Percentiles rank a stretch among this genome's conserved stretches.
Conservation (phyloP, 2,797 vertebrate species). For the Discoglossus pictus region DNA sequence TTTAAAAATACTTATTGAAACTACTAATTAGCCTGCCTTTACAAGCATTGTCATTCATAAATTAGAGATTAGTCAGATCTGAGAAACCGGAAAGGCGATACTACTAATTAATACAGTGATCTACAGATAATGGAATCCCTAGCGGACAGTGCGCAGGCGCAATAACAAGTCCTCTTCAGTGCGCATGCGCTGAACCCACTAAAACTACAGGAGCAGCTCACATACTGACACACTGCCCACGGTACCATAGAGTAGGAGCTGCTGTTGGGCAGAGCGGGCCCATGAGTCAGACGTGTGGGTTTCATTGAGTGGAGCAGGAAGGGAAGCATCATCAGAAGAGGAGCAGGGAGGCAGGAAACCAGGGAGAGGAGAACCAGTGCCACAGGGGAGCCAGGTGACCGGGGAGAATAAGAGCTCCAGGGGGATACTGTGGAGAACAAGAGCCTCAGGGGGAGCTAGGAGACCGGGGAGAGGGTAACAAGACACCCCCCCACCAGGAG, state of each 20-base stretch:
- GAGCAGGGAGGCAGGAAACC: no score
- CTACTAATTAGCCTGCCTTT: no score
- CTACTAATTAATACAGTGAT: no score
- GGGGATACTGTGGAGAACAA: no score
- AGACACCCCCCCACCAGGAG: conserved; percentile 5
- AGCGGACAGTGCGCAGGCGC: conserved; percentile 22
- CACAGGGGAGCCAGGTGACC: not conserved
- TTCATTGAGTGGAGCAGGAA: conserved; percentile 28
- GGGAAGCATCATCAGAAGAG: conserved; percentile 4
- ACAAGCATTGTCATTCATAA: no score
- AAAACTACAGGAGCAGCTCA: not conserved
- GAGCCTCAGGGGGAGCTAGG: no score
- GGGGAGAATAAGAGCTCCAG: no score
- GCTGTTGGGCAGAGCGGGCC: conserved; percentile 12
- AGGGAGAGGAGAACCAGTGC: not conserved
- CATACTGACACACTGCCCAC: not conserved
- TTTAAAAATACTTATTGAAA: no score
- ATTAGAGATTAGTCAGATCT: no score
- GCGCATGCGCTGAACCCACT: not conserved
- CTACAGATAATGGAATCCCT: no score
- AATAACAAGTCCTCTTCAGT: no score
- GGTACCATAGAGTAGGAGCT: conserved; percentile 23
- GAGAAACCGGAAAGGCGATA: no score
- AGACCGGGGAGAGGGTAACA: not conserved
- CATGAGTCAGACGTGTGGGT: conserved; percentile 20